phyloP scores from a whole-genome alignment of 2,797 vertebrate genomes.

The Delichon dasypus region DNA sequence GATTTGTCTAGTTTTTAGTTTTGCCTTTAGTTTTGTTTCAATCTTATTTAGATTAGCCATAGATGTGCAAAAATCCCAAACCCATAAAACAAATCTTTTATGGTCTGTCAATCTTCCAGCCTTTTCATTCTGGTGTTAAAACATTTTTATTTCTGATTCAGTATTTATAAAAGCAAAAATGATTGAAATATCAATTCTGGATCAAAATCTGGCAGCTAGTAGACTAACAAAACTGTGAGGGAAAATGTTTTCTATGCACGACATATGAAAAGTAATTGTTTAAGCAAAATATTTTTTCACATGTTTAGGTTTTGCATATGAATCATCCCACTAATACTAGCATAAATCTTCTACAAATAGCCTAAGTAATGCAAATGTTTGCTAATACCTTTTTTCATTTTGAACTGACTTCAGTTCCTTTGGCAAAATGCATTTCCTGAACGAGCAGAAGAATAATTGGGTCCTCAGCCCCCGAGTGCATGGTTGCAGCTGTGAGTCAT shows the following conservation, averaged over 20 bases:
- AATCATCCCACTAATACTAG: background rate
- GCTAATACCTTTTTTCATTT: background rate
- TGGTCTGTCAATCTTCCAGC: background rate
- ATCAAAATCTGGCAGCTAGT: background rate
- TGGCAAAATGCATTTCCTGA: background rate
- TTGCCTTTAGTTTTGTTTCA: conserved; percentile 26
- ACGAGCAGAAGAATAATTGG: background rate
- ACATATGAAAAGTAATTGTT: background rate
- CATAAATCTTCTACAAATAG: background rate
- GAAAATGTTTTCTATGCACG: background rate
- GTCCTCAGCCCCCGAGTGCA: background rate
- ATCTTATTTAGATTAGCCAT: background rate
- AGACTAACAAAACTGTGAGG: background rate
- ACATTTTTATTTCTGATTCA: conserved; percentile 20
- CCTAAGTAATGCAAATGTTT: background rate
- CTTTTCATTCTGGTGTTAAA: conserved; percentile 21
- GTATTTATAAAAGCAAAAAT: background rate
- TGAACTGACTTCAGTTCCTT: background rate
- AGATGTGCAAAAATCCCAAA: conserved; percentile 15
- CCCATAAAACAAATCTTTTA: conserved; percentile 15
- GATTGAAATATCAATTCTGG: background rate
- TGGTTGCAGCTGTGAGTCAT: background rate
- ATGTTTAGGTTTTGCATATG: background rate
- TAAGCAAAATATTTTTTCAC: background rate
- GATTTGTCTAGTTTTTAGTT: background rate